Base-by-base conservation (phyloP, 2,113 vertebrate genomes). In the human region DNA sequence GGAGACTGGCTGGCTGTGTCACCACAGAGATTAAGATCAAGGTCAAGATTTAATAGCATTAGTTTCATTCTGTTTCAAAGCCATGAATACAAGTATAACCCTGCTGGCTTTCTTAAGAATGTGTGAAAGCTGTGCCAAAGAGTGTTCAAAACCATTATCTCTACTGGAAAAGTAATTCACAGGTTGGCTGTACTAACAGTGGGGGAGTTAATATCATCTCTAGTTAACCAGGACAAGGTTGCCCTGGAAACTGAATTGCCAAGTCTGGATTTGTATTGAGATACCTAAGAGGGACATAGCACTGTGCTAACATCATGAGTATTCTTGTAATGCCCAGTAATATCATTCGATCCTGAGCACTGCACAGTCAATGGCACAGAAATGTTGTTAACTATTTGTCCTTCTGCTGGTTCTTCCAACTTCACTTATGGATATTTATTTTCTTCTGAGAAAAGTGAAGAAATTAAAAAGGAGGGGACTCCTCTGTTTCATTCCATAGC, bases 1-100 rank as follows among this genome's bases (percentile, higher is more conserved):
- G 40, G 76, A 27, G 76, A 79, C 78, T 79, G 22, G n/a, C 68
- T 96, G 70, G 20, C 50, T 97, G 73, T 78, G 20, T 93, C 61
- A 96, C 38, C 18, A 48, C 50, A 40, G 96, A 96, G 35, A 55
- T 95, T 93, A 97, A 94, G 86, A 92, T 93, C 90, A 97, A 98
- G 64, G 72, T 95, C 87, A 76, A 45, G 57, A 12, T n/a, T 97
- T 80, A 96, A 94, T 76, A 93, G 14, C 66, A 73, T 88, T 96
- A 61, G n/a, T 96, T 87, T 95, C 48, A 86, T 85, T 96, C 57
- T 90, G 68, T 97, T 95, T 92, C 96, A 97, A 96, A 93, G 68
- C 57, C 57, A 94, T 84, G 94, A 81, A 90, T 89, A 96, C 57
- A 95, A 94, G 90, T 90, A 97, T 95, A 96, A 97, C 83, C 45